A percentile compares a stretch with the other conserved stretches of the same genome.
phyloP scores from a whole-genome alignment of 2,888 invertebrate species.

The Trichopoda pennipes region DNA sequence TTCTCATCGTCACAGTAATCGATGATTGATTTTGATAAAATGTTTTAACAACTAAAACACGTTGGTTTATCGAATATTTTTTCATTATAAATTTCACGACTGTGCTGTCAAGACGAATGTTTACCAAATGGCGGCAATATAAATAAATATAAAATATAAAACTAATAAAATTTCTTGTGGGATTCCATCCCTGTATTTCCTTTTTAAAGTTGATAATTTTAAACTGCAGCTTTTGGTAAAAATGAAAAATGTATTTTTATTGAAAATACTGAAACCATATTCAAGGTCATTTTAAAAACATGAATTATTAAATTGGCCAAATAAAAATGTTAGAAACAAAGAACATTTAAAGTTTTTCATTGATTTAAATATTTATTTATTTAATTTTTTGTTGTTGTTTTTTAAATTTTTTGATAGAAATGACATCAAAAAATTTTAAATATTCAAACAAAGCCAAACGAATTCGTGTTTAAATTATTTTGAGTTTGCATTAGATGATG shows the following conservation, averaged over 20 bases:
- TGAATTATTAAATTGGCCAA: slow-evolving; percentile 2
- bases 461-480: neutral
- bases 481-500: neutral
- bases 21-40: no score
- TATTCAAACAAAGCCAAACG: neutral
- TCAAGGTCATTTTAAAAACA: slow-evolving; percentile 30
- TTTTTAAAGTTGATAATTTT: neutral
- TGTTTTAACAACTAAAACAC: no score
- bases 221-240: slow-evolving; percentile 28
- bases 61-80: no score
- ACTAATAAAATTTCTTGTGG: no score
- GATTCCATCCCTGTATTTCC: slow-evolving; percentile 7
- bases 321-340: slow-evolving; percentile 23
- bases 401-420: slow-evolving; percentile 2
- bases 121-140: no score
- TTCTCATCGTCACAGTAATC: no score
- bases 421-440: slow-evolving; percentile 18
- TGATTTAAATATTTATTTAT: slow-evolving; percentile 6
- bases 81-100: no score
- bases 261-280: slow-evolving; percentile 32
- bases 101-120: no score
- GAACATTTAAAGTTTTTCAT: slow-evolving; percentile 19
- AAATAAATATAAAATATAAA: no score
- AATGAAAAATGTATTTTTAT: slow-evolving; percentile 29
- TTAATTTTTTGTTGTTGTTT: neutral